Conservation (phyloP, 2,888 invertebrate species). For the Philhelius pedissequus region DNA sequence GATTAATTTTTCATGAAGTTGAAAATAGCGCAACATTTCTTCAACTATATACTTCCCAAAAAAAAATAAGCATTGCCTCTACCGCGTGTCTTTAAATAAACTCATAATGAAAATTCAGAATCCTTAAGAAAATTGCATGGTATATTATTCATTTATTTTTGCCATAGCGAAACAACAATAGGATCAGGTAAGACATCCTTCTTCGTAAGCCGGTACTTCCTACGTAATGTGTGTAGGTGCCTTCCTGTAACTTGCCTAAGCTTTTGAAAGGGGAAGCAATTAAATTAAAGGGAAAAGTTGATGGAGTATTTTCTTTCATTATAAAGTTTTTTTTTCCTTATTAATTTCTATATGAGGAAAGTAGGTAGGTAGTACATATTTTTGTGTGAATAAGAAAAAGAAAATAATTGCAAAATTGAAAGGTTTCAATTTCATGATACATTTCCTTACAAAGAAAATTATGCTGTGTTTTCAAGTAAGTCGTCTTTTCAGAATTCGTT, state of each 20-base stretch:
- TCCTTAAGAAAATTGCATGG: neutral
- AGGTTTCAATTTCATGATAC: neutral
- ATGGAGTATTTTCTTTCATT: conserved; percentile 6
- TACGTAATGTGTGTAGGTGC: neutral
- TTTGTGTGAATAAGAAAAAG: neutral
- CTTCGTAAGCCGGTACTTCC: neutral
- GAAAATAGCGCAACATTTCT: neutral
- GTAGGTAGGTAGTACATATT: neutral
- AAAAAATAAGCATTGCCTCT: neutral
- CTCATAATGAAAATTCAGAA: neutral
- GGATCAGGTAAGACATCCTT: neutral
- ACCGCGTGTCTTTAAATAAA: neutral
- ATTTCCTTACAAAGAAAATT: neutral
- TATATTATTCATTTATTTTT: neutral
- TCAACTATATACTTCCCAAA: neutral
- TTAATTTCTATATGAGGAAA: too few species aligned
- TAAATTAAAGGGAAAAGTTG: conserved; percentile 30
- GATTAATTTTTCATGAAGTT: neutral
- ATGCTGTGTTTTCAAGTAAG: neutral
- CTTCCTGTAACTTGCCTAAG: neutral
- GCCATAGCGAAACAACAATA: neutral
- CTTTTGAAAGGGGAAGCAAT: conserved; percentile 39
- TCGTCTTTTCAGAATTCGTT: neutral
- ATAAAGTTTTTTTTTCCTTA: too few species aligned
- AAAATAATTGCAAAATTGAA: neutral